phyloP scores from a whole-genome alignment of 35 echinoderm and acorn worm species.

The Ptychodera flava region DNA sequence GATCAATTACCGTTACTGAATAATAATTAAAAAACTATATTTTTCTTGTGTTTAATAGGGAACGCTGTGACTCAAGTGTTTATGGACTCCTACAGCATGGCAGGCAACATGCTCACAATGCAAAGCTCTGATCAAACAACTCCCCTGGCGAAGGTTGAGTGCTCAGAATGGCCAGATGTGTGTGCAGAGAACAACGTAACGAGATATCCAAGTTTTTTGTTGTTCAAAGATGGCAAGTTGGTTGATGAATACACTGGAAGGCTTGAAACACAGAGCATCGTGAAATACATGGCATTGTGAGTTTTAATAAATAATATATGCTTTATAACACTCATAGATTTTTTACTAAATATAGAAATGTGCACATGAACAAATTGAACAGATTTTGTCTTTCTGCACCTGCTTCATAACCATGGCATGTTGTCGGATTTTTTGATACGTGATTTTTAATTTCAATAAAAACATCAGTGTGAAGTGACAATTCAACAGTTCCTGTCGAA shows the following conservation, averaged over 20 bases:
- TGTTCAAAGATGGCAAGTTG: constrained; percentile 30
- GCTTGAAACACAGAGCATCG: constrained; percentile 24
- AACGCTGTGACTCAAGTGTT: not conserved
- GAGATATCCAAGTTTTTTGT: constrained; percentile 54
- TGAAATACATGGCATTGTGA: constrained; percentile 40
- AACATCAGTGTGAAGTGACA: too few species aligned
- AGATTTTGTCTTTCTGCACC: too few species aligned
- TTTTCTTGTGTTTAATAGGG: too few species aligned
- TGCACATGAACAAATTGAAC: too few species aligned
- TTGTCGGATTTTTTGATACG: too few species aligned
- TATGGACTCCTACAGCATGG: not conserved
- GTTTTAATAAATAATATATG: constrained; percentile 4
- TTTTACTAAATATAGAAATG: too few species aligned
- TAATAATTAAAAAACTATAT: too few species aligned
- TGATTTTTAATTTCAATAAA: too few species aligned
- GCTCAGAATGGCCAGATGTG: constrained; percentile 86
- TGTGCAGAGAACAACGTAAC: constrained; percentile 82
- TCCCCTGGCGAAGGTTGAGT: constrained; percentile 79
- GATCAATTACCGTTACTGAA: too few species aligned
- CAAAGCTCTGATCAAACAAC: not conserved
- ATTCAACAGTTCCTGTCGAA: too few species aligned
- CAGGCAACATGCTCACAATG: not conserved
- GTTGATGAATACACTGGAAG: constrained; percentile 49
- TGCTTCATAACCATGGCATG: too few species aligned
- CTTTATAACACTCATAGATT: too few species aligned